A percentile compares a stretch with the other conserved stretches of the same genome.
Evolutionary conservation across 1,140 invertebrate species (phyloP).

Genomic region (Papilio machaon): DNA sequence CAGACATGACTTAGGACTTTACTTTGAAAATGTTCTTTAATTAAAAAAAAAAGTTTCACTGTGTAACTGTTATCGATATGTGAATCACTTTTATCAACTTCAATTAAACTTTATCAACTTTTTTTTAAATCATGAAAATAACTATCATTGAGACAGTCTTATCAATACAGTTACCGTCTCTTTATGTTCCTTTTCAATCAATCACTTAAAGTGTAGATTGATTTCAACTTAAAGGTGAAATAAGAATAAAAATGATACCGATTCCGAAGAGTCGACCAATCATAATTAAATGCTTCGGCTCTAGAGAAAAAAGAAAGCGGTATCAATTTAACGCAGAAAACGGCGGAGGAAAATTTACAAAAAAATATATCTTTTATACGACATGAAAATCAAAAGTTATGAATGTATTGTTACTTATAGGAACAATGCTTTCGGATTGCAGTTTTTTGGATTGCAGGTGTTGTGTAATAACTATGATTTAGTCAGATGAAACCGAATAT

Average conservation of each 20-base stretch:
- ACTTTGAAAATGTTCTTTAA: neutral
- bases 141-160: too few species aligned
- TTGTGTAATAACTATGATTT: neutral
- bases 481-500: neutral
- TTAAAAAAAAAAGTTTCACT: neutral
- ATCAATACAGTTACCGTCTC: neutral
- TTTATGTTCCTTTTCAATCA: neutral
- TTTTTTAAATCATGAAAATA: neutral
- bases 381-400: neutral
- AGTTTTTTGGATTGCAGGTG: neutral
- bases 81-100: too few species aligned
- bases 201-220: neutral
- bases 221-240: constrained; percentile 6
- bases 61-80: too few species aligned
- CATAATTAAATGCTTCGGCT: neutral
- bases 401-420: neutral
- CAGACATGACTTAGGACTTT: too few species aligned
- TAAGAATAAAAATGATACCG: neutral
- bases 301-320: neutral
- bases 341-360: neutral
- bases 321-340: constrained; percentile 8
- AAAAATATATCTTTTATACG: neutral
- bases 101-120: neutral
- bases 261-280: neutral
- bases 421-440: neutral